These are phyloP conservation scores for Cremastinae sp. DNA, from an alignment of 2,888 invertebrate genomes.

Conservation along the genomic window DNA sequence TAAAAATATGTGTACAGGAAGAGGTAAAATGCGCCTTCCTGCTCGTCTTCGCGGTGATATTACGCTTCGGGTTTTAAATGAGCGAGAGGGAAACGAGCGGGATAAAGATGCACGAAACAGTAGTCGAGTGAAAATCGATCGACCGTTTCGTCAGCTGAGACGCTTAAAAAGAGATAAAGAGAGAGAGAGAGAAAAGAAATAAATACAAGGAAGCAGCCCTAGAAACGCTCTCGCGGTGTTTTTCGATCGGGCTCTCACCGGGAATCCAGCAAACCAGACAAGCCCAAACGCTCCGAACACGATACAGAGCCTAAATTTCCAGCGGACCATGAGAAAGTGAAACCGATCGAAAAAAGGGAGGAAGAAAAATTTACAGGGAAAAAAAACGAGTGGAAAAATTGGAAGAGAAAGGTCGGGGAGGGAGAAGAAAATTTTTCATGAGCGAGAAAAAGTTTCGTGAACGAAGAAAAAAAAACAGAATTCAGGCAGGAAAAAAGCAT, in stretches of 20 bases:
- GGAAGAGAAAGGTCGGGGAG: neutral
- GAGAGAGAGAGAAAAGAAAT: slow-evolving; percentile 8
- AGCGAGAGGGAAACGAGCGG: slow-evolving; percentile 12
- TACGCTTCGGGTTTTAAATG: slow-evolving; percentile 27
- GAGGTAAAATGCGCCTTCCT: slow-evolving; percentile 30
- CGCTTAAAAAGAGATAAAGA: slow-evolving; percentile 28
- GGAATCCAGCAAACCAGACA: slow-evolving; percentile 47
- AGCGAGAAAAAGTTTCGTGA: neutral
- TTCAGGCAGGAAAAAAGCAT: slow-evolving; percentile 10
- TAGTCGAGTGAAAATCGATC: slow-evolving; percentile 62
- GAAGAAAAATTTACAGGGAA: no score
- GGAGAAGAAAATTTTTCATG: slow-evolving; percentile 10
- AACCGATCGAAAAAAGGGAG: slow-evolving; percentile 22
- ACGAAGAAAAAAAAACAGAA: slow-evolving; percentile 11
- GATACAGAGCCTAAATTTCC: slow-evolving; percentile 26
- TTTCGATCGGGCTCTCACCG: slow-evolving; percentile 58
- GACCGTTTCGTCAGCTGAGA: slow-evolving; percentile 59
- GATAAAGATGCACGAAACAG: slow-evolving; percentile 23
- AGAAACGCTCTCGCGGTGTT: slow-evolving; percentile 41
- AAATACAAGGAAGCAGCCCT: slow-evolving; percentile 45
- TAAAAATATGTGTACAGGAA: no score
- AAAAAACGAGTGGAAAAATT: no score
- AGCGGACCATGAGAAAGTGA: slow-evolving; percentile 29
- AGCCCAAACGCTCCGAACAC: slow-evolving; percentile 26
- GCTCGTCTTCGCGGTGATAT: slow-evolving; percentile 11